Evolutionary conservation across 1,140 invertebrate species (phyloP).

Genomic region (Drosophila truncata): DNA sequence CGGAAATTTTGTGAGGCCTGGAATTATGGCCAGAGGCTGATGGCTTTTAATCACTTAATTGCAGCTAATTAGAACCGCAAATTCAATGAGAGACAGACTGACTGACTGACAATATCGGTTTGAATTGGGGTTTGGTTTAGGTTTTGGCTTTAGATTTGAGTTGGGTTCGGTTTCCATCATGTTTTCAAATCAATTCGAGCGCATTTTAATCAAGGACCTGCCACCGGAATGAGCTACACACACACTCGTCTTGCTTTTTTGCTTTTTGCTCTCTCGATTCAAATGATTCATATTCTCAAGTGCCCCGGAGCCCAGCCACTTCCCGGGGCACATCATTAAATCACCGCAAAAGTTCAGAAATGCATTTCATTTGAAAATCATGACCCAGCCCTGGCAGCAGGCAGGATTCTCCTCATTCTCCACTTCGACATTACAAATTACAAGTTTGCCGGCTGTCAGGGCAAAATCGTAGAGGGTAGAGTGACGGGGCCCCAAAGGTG

Average conservation of each 20-base stretch:
- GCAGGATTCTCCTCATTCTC: not conserved
- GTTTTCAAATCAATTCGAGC: constrained; percentile 35
- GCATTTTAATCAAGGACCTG: constrained; percentile 16
- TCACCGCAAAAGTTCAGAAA: constrained; percentile 71
- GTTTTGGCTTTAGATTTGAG: not conserved
- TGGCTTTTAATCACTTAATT: constrained; percentile 74
- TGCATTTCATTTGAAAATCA: constrained; percentile 80
- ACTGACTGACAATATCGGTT: constrained; percentile 31
- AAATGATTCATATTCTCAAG: constrained; percentile 50
- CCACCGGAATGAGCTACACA: not conserved
- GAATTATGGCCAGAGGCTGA: constrained; percentile 34
- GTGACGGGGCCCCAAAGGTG: constrained; percentile 18
- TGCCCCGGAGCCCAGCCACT: constrained; percentile 36
- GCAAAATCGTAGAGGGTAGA: constrained; percentile 3
- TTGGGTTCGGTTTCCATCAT: not conserved
- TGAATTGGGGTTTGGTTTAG: not conserved
- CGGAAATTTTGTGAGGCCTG: constrained; percentile 32
- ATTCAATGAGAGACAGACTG: constrained; percentile 54
- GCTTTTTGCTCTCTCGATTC: not conserved
- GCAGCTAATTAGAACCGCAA: constrained; percentile 71
- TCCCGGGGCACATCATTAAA: constrained; percentile 73
- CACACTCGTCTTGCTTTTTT: constrained; percentile 9
- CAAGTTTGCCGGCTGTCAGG: constrained; percentile 68
- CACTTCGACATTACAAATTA: constrained; percentile 69
- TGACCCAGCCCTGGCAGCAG: constrained; percentile 33